Evolutionary conservation across 2,797 vertebrate genomes (phyloP).

Genomic region (Sus cebifrons): DNA sequence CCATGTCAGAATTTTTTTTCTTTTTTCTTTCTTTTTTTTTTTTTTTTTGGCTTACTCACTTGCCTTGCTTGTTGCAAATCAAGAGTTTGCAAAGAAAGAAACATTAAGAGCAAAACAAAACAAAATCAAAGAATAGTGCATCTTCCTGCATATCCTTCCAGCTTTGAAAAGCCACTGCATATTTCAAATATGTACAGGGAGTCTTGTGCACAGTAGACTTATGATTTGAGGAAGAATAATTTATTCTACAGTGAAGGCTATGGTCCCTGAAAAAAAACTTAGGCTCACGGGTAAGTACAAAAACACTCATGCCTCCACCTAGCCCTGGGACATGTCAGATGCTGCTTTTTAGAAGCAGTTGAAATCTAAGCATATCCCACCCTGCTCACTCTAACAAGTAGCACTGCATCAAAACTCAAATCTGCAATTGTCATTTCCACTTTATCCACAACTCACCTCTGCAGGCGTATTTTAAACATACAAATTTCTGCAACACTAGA

Average conservation of each 20-base stretch:
- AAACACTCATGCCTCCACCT: not conserved
- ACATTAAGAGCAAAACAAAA: not conserved
- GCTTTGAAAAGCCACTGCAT: slow-evolving; percentile 45
- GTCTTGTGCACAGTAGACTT: not conserved
- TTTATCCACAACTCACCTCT: not conserved
- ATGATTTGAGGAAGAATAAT: not conserved
- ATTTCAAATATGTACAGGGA: not conserved
- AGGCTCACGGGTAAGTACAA: not conserved
- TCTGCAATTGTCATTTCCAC: not conserved
- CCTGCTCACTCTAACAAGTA: not conserved
- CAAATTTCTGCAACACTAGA: not conserved
- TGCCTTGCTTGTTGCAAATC: slow-evolving; percentile 53
- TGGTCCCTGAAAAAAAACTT: not conserved
- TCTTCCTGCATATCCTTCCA: not conserved
- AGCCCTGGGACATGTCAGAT: not conserved
- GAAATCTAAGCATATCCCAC: not conserved
- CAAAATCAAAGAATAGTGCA: not conserved
- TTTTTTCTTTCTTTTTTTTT: not conserved
- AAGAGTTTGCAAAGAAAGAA: slow-evolving; percentile 62
- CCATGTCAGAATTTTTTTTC: not conserved
- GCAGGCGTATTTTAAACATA: not conserved
- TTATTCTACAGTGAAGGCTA: not conserved
- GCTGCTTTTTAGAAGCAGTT: not conserved
- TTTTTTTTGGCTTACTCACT: not conserved
- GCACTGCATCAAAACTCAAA: not conserved